Base-by-base conservation (phyloP, 2,797 vertebrate species). In the Gymnoscopelus microlampas region DNA sequence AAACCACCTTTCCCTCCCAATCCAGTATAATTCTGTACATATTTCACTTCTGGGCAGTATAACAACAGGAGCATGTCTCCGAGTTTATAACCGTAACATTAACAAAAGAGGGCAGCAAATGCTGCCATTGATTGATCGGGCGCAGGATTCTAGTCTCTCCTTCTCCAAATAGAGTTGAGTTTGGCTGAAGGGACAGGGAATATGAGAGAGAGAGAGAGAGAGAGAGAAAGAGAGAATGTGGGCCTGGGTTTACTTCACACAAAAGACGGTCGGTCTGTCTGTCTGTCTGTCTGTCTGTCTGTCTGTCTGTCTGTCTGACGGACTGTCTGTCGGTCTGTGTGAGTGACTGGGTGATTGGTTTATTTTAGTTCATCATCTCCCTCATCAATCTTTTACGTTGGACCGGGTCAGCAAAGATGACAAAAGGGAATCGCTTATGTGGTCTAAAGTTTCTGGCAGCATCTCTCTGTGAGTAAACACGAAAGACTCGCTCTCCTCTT, bases 311-410 rank as follows among this genome's bases (percentile, higher is more conserved):
- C 84, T 85, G 86, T 88, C 87, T 29, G 55, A 9, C 55, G 29
- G 55, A 14, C 44, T 50, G 32, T 32, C 3, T 11, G 26, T 19
- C 8, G 55, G 53, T 54, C 24, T 86, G 87, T 53, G 78, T 88
- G 89, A 88, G 71, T 87, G 89, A 88, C 87, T 89, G 87, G 39
- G 74, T 88, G 87, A 91, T 87, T 82, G 84, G 88, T 90, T 91
- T 91, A 89, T 90, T 93, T 90, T 84, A 87, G 87, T 88, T 92
- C 89, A 87, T 92, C 91, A 87, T 87, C 83, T 85, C 82, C 77
- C 85, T 89, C 90, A 91, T 94, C 89, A 90, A 90, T 93, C 92
- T 91, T 89, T 91, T 76, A 83, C 87, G 88, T 85, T 84, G 78
- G 88, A 91, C 89, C 78, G 83, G 90, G 90, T 93, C 91, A 90